A percentile compares a stretch with the other conserved stretches of the same genome.
Conservation (phyloP, 2,797 vertebrate species). For the Adelosebastes latens region DNA sequence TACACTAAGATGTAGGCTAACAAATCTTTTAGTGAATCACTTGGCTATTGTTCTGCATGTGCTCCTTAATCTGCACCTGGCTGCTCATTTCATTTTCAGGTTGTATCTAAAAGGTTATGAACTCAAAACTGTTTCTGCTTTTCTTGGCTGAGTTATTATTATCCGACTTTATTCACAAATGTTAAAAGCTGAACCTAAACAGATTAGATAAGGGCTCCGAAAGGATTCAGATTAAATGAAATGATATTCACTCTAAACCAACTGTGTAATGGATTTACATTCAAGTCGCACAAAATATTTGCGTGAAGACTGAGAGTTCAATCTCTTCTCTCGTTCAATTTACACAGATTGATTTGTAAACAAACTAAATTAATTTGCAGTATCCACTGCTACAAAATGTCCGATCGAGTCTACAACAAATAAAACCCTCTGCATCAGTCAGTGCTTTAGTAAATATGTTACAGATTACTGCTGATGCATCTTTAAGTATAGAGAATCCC, state of each 20-base stretch:
- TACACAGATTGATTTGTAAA: neutral
- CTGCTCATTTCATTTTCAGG: neutral
- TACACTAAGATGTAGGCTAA: neutral
- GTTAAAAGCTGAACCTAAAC: neutral
- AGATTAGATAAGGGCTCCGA: neutral
- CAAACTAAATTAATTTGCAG: neutral
- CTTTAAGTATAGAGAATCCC: neutral
- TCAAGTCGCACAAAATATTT: neutral
- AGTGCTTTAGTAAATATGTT: neutral
- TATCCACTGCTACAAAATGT: neutral
- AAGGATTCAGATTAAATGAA: neutral
- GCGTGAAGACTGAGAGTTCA: neutral
- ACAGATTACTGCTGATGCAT: neutral
- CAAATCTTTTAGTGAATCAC: neutral
- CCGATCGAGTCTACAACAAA: neutral
- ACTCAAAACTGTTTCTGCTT: neutral
- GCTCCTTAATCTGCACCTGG: neutral
- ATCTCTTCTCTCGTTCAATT: neutral
- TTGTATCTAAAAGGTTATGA: neutral
- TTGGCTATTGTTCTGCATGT: neutral
- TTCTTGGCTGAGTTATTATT: neutral
- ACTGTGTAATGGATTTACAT: neutral
- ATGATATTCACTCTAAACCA: neutral
- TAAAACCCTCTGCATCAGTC: neutral
- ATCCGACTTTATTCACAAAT: neutral